These are phyloP conservation scores for Helostoma temminkii DNA, from an alignment of 2,797 vertebrate genomes.

Conservation along the genomic window DNA sequence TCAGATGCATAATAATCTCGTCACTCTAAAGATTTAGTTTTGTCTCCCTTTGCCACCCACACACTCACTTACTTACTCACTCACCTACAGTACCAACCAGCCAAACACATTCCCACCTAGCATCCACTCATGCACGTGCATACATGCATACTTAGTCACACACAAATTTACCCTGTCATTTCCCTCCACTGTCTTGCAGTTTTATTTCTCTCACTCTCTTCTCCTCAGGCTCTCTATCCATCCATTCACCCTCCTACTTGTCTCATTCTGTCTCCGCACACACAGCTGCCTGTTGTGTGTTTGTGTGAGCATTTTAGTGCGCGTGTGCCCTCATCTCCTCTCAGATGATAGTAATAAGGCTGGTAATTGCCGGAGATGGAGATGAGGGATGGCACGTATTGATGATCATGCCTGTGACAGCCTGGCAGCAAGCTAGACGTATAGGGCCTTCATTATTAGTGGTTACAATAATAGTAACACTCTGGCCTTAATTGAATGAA, in stretches of 20 bases:
- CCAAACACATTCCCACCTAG: slow-evolving; percentile 47
- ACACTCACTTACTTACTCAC: slow-evolving; percentile 10
- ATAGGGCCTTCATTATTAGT: slow-evolving; percentile 78
- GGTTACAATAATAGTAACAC: slow-evolving; percentile 75
- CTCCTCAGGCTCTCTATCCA: slow-evolving; percentile 74
- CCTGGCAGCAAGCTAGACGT: slow-evolving; percentile 55
- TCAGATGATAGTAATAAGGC: slow-evolving; percentile 75
- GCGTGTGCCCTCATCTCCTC: slow-evolving; percentile 45
- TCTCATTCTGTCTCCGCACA: slow-evolving; percentile 43
- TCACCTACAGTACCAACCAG: slow-evolving; percentile 47
- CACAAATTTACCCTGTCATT: slow-evolving; percentile 57
- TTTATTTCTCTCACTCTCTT: slow-evolving; percentile 69
- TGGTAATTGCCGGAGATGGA: slow-evolving; percentile 75
- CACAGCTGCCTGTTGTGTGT: slow-evolving; percentile 12
- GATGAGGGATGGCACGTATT: slow-evolving; percentile 71
- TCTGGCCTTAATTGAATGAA: slow-evolving; percentile 78
- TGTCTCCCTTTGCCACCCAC: slow-evolving; percentile 69
- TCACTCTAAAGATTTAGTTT: slow-evolving; percentile 66
- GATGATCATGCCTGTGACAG: slow-evolving; percentile 75
- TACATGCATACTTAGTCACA: slow-evolving; percentile 19
- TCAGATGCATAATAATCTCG: slow-evolving; percentile 67
- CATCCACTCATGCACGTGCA: slow-evolving; percentile 27
- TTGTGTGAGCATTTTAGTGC: slow-evolving; percentile 4
- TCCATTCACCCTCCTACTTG: slow-evolving; percentile 64
- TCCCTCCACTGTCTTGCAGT: slow-evolving; percentile 60